Evolutionary conservation across 2,113 vertebrate species (phyloP).

Genomic region (Pelmatolapia mariae): DNA sequence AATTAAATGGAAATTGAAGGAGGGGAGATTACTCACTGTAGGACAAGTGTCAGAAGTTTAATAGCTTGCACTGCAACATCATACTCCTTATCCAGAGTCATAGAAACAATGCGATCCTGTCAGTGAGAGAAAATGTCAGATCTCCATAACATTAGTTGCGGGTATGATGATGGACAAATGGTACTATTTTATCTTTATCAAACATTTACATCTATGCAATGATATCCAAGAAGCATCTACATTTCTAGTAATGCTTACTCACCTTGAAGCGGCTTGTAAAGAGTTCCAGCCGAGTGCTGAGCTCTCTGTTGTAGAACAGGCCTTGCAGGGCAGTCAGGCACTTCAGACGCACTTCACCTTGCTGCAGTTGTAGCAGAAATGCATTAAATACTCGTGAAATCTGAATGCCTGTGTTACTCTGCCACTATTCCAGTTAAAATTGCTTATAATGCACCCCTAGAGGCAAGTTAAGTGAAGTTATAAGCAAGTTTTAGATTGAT

Average conservation of each 20-base stretch:
- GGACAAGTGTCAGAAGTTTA: conserved; percentile 94
- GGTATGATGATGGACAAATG: background rate
- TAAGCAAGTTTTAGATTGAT: background rate
- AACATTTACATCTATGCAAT: background rate
- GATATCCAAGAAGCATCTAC: background rate
- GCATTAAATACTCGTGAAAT: background rate
- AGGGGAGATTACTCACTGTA: conserved; percentile 83
- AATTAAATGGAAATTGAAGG: background rate
- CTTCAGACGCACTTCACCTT: conserved; percentile 96
- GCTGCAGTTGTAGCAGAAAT: conserved; percentile 62
- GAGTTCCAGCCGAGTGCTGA: conserved; percentile 91
- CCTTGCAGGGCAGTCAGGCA: conserved; percentile 93
- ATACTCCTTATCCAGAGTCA: conserved; percentile 97
- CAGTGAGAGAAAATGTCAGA: conserved; percentile 17
- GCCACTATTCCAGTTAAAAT: background rate
- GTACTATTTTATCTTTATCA: background rate
- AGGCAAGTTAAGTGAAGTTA: background rate
- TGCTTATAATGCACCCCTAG: background rate
- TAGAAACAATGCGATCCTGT: conserved; percentile 96
- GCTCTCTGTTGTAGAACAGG: conserved; percentile 92
- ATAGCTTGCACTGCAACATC: conserved; percentile 98
- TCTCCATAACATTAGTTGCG: background rate
- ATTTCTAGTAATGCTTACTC: background rate
- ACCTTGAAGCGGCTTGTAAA: conserved; percentile 99
- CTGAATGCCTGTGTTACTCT: background rate